Evolutionary conservation across 2,797 vertebrate genomes (phyloP), one percentile per base, ranked within the genome.

Genomic region (Cyprinella venusta): DNA sequence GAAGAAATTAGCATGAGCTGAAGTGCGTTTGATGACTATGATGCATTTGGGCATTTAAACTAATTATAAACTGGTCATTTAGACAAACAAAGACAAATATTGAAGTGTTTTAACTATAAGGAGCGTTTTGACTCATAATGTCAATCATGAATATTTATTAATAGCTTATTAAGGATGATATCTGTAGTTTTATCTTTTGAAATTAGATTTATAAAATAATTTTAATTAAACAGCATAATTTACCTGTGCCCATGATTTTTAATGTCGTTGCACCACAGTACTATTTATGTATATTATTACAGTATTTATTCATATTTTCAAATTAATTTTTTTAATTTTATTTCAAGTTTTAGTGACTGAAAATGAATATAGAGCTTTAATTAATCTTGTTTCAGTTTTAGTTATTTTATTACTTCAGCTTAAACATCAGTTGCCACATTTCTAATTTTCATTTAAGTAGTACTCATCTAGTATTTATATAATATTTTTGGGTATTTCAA

Each of bases 1-100:
- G 76, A 38, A 77, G 59, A 78, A 82, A 71, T 81, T 81, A 33
- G 64, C 42, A 82, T 59, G 48, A 69, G 16, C 54, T 59, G 30
- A 79, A 65, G 42, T 5, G 50, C 8, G 4, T 30, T 33, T 18
- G 18, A 16, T 7, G 12, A 64, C 54, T n/a, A 18, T 26, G 13
- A 30, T 40, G 38, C 36, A 40, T 13, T 69, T 38, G 5, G 24
- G 40, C 68, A 9, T 26, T 71, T 71, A 8, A 24, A 26, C 19
- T 48, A 6, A 63, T 63, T 30, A 63, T 30, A 63, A 63, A 63
- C 13, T 15, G 26, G 13, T 26, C 24, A 61, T n/a, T n/a, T n/a
- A n/a, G n/a, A n/a, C n/a, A n/a, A n/a, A n/a, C n/a, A n/a, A n/a
- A n/a, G n/a, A n/a, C n/a, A n/a, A 24, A 24, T 56, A 10, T 56